Evolutionary conservation across 2,888 invertebrate species (phyloP).

Genomic region (Agrotis ipsilon): DNA sequence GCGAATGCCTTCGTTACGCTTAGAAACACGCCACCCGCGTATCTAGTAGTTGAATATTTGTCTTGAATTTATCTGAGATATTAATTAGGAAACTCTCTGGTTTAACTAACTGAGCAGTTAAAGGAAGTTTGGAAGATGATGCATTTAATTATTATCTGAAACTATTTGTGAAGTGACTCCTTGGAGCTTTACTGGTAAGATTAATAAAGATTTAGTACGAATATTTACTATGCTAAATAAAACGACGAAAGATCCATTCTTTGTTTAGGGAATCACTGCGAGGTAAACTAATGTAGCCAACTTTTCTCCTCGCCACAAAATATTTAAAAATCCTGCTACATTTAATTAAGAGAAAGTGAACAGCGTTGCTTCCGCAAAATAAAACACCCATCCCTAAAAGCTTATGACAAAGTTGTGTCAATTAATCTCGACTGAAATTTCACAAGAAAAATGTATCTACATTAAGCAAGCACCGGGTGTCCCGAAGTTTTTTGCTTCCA

Average conservation of each 20-base stretch:
- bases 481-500: conserved; percentile 70
- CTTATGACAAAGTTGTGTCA: conserved; percentile 71
- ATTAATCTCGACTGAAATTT: conserved; percentile 72
- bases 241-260: not conserved
- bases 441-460: conserved; percentile 72
- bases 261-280: not conserved
- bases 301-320: not conserved
- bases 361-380: conserved; percentile 43
- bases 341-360: conserved; percentile 44
- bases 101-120: conserved; percentile 14
- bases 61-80: conserved; percentile 51
- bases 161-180: not conserved
- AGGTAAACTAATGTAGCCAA: not conserved
- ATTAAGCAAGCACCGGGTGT: conserved; percentile 69
- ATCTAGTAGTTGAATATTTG: conserved; percentile 60
- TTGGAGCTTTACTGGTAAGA: not conserved
- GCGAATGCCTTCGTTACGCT: conserved; percentile 49
- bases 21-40: conserved; percentile 39
- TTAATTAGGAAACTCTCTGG: conserved; percentile 61
- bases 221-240: no score
- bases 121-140: not conserved
- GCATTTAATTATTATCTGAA: conserved; percentile 12
- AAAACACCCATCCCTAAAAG: conserved; percentile 57
- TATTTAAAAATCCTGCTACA: conserved; percentile 2
- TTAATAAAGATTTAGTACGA: not conserved